Conservation (phyloP, 92 coral and sea anemone species). For the Phenganax marumi region DNA sequence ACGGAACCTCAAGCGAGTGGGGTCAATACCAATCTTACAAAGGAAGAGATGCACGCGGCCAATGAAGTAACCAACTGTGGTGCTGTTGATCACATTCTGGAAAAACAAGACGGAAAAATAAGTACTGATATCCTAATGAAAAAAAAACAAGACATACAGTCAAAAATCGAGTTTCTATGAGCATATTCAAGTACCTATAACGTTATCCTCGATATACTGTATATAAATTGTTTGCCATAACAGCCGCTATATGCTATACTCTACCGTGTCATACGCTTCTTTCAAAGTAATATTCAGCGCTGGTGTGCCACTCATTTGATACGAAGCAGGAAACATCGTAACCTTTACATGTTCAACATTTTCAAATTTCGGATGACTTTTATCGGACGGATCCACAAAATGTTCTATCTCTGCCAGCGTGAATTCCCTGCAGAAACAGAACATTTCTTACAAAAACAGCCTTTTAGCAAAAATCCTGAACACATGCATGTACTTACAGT, state of each 20-base stretch:
- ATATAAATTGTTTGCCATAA: not conserved
- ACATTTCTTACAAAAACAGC: not conserved
- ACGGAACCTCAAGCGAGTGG: slow-evolving; percentile 76
- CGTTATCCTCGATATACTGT: not conserved
- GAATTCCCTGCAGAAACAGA: slow-evolving; percentile 69
- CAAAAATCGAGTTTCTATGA: too few species aligned
- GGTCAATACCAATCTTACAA: slow-evolving; percentile 79
- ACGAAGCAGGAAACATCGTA: slow-evolving; percentile 68
- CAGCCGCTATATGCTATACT: not conserved
- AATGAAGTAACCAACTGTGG: slow-evolving; percentile 89
- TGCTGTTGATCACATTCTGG: slow-evolving; percentile 81
- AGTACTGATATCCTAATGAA: not conserved
- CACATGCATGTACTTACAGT: too few species aligned
- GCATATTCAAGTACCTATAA: not conserved
- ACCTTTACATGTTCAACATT: slow-evolving; percentile 68
- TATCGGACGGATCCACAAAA: slow-evolving; percentile 93
- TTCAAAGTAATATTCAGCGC: slow-evolving; percentile 68
- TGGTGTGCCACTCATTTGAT: slow-evolving; percentile 86
- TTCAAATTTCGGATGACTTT: slow-evolving; percentile 89
- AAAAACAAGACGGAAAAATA: not conserved
- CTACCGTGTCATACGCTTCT: slow-evolving; percentile 79
- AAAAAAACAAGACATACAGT: not conserved
- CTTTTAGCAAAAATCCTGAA: not conserved
- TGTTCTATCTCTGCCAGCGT: slow-evolving; percentile 97
- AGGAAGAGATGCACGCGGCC: slow-evolving; percentile 93